A percentile compares a stretch with the other conserved stretches of the same genome.
Conservation (phyloP, 1,140 invertebrate genomes). For the Antheraea pernyi region DNA sequence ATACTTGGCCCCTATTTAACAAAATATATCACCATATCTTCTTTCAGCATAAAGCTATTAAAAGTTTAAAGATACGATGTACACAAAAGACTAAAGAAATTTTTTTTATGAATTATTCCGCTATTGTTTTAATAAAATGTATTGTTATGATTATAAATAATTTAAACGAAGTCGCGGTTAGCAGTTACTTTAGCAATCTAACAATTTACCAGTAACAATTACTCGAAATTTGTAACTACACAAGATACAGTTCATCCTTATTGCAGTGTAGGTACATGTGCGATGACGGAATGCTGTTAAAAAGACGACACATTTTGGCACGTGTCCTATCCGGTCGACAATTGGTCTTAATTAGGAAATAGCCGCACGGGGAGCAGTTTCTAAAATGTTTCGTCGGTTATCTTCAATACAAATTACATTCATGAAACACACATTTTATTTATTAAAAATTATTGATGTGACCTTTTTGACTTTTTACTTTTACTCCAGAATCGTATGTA, state of each 20-base stretch:
- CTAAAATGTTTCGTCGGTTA: constrained; percentile 25
- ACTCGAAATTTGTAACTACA: too few species aligned
- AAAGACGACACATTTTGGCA: constrained; percentile 70
- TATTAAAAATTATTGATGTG: background rate
- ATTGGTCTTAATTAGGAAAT: constrained; percentile 76
- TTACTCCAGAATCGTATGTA: constrained; percentile 18
- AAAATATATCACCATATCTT: too few species aligned
- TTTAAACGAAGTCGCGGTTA: too few species aligned
- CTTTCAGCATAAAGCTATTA: too few species aligned
- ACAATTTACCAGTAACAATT: too few species aligned
- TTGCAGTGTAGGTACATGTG: constrained; percentile 22
- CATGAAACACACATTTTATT: constrained; percentile 7
- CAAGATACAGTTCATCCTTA: constrained; percentile 11
- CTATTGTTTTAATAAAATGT: too few species aligned
- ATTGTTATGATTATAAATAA: too few species aligned
- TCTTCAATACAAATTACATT: constrained; percentile 37
- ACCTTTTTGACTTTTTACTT: constrained; percentile 18
- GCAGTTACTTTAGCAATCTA: too few species aligned
- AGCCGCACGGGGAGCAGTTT: constrained; percentile 36
- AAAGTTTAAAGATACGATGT: too few species aligned
- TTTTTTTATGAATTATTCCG: too few species aligned
- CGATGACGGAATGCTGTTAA: constrained; percentile 54
- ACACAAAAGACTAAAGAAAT: too few species aligned
- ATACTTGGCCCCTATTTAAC: too few species aligned
- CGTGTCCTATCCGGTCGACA: constrained; percentile 72